phyloP scores from a whole-genome alignment of 1,140 invertebrate species.

The Caenorhabditis elegans region WBcel235 BX284602.5:4798501-4799000 shows the following conservation, averaged over 20 bases:
- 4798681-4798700: constrained; percentile 39
- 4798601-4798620: constrained; percentile 25
- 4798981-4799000: constrained; percentile 31
- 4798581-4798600: no score
- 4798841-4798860: constrained; percentile 32
- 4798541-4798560: constrained; percentile 47
- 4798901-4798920: constrained; percentile 36
- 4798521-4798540: constrained; percentile 24
- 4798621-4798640: constrained; percentile 8
- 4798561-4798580: background rate
- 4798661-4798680: constrained; percentile 39
- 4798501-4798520: constrained; percentile 25
- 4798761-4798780: constrained; percentile 16
- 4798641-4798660: constrained; percentile 36
- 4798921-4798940: constrained; percentile 11
- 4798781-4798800: background rate
- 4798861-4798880: constrained; percentile 37
- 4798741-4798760: constrained; percentile 30
- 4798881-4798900: constrained; percentile 33
- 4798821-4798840: constrained; percentile 17
- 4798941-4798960: background rate
- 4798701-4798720: background rate
- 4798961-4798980: constrained; percentile 16
- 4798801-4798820: constrained; percentile 16
- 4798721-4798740: background rate